These are phyloP conservation scores for Pachydiplax longipennis DNA, from an alignment of 2,888 invertebrate species.

Conservation along the genomic window DNA sequence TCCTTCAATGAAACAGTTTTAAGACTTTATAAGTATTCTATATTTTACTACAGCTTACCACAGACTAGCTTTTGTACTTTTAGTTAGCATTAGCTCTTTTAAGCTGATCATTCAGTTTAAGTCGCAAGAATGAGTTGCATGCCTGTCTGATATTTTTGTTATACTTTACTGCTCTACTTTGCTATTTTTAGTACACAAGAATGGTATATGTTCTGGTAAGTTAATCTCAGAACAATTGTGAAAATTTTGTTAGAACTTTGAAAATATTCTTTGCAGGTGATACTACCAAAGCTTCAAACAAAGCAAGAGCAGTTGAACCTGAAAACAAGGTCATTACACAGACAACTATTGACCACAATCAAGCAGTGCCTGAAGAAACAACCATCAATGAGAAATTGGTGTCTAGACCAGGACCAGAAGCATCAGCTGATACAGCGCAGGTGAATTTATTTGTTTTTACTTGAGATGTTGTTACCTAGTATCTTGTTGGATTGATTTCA, in stretches of 20 bases:
- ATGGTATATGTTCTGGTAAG: too few relatives aligned
- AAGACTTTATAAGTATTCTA: too few relatives aligned
- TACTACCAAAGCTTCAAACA: background rate
- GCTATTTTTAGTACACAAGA: background rate
- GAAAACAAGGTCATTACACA: slow-evolving; percentile 9
- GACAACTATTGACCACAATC: background rate
- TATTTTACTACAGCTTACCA: too few relatives aligned
- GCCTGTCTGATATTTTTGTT: too few relatives aligned
- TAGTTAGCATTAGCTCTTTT: too few relatives aligned
- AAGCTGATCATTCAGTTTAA: too few relatives aligned
- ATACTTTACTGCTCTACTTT: background rate
- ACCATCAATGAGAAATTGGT: background rate
- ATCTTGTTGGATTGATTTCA: too few relatives aligned
- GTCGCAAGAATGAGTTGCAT: too few relatives aligned
- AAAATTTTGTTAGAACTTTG: background rate
- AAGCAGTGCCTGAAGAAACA: slow-evolving; percentile 1
- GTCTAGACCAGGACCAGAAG: slow-evolving; percentile 30
- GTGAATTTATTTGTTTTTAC: background rate
- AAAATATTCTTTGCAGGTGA: slow-evolving; percentile 18
- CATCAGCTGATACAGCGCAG: slow-evolving; percentile 33
- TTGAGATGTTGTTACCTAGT: too few relatives aligned
- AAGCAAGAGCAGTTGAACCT: background rate
- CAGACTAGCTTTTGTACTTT: too few relatives aligned
- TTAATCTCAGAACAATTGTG: too few relatives aligned
- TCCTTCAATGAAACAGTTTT: too few relatives aligned